A percentile compares a stretch with the other conserved stretches of the same genome.
Evolutionary conservation across 2,888 invertebrate species (phyloP).

Genomic region (Adineta ricciae): DNA sequence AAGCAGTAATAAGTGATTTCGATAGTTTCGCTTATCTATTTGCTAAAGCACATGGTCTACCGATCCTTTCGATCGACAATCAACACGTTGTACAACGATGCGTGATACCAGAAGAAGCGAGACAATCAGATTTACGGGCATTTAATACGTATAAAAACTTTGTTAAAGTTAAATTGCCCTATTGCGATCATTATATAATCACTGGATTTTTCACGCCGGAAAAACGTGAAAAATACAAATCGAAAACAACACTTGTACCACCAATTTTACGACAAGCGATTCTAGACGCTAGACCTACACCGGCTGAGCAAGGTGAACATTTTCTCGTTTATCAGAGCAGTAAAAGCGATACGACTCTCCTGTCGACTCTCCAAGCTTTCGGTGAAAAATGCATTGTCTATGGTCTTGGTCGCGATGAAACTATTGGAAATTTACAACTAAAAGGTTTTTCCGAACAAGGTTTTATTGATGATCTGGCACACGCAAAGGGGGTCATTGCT

Average conservation of each 20-base stretch:
- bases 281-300: not conserved
- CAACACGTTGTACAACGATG: slow-evolving; percentile 9
- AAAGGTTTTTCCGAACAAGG: slow-evolving; percentile 20
- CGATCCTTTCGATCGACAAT: not conserved
- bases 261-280: slow-evolving; percentile 1
- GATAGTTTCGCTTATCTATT: slow-evolving; percentile 7
- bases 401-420: slow-evolving; percentile 5
- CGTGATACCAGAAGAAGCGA: not conserved
- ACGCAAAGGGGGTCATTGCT: slow-evolving; percentile 1
- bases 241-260: not conserved
- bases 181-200: not conserved
- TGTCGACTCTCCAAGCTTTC: not conserved
- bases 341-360: slow-evolving; percentile 11
- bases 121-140: not conserved
- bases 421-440: not conserved
- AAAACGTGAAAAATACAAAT: not conserved
- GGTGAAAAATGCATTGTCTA: slow-evolving; percentile 13
- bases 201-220: not conserved
- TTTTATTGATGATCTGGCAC: not conserved
- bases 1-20: slow-evolving; percentile 8
- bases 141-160: not conserved
- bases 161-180: not conserved
- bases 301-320: not conserved
- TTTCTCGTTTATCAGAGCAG: slow-evolving; percentile 19
- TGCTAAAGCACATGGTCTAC: not conserved